Evolutionary conservation across 2,888 invertebrate species (phyloP).

Genomic region (Gonocerus acuteangulatus): DNA sequence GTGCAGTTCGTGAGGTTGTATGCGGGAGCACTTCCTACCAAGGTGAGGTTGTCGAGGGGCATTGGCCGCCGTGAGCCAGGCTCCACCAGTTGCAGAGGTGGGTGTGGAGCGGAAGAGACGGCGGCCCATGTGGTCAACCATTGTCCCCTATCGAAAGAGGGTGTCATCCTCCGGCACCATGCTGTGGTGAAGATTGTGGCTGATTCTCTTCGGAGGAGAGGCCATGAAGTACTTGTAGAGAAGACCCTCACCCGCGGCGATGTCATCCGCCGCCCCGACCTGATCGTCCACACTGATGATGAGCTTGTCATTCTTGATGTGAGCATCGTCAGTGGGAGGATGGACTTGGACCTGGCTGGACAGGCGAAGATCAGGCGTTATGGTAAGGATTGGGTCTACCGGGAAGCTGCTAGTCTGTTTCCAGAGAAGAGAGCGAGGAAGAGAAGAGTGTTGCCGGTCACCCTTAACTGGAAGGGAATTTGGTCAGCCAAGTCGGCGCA

Average conservation of each 20-base stretch:
- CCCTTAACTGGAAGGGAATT: constrained; percentile 8
- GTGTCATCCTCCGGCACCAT: constrained; percentile 39
- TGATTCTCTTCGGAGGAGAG: background rate
- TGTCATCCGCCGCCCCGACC: background rate
- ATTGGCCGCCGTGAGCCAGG: background rate
- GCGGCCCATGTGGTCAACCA: constrained; percentile 41
- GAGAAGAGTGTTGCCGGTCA: too few species aligned
- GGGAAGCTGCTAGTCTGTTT: too few species aligned
- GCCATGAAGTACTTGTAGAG: background rate
- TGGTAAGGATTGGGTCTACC: background rate
- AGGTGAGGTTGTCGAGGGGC: constrained; percentile 39
- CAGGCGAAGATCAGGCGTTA: background rate
- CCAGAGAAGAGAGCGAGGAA: too few species aligned
- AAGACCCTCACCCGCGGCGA: background rate
- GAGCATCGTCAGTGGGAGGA: constrained; percentile 20
- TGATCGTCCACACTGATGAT: background rate
- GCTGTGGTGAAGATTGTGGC: background rate
- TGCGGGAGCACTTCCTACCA: constrained; percentile 40
- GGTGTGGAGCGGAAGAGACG: constrained; percentile 40
- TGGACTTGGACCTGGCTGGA: background rate
- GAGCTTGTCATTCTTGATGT: background rate
- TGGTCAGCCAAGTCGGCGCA: background rate
- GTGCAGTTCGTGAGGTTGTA: background rate
- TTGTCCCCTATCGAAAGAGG: constrained; percentile 40
- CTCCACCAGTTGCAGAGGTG: constrained; percentile 40